Conservation (phyloP, 2,888 invertebrate species). For the Polymixis flavicincta region DNA sequence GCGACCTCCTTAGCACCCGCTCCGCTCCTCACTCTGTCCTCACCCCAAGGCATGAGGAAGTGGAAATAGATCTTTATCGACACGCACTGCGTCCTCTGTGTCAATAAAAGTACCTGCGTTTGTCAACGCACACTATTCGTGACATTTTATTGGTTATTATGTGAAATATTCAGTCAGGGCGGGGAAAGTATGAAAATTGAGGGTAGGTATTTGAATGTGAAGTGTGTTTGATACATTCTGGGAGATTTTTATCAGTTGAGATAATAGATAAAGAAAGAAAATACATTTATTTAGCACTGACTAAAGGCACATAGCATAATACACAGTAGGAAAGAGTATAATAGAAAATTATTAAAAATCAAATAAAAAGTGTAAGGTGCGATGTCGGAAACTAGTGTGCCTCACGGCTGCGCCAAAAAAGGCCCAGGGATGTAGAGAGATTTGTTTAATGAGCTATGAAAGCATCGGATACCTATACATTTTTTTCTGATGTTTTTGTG, state of each 20-base stretch:
- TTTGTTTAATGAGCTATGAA: not conserved
- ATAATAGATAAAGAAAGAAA: too few species aligned
- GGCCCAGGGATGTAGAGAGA: too few species aligned
- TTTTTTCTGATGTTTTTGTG: not conserved
- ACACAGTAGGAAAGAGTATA: too few species aligned
- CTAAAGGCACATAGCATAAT: too few species aligned
- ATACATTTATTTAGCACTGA: too few species aligned
- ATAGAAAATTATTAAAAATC: too few species aligned
- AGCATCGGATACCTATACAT: not conserved
- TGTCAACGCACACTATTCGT: conserved; percentile 61
- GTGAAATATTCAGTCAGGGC: conserved; percentile 41
- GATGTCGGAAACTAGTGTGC: too few species aligned
- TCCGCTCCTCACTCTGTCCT: not conserved
- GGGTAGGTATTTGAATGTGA: conserved; percentile 18
- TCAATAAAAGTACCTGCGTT: conserved; percentile 59
- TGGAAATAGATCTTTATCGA: conserved; percentile 69
- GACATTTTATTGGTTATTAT: conserved; percentile 49
- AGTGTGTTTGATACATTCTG: conserved; percentile 22
- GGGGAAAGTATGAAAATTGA: conserved; percentile 34
- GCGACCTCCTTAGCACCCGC: not conserved
- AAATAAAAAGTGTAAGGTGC: too few species aligned
- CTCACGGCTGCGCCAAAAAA: too few species aligned
- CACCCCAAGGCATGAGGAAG: conserved; percentile 58
- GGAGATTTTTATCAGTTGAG: not conserved
- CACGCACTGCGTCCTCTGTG: conserved; percentile 67